Evolutionary conservation across 2,113 vertebrate species (phyloP), one percentile per base, ranked within the genome.

Genomic region (Syngnathus scovelli): DNA sequence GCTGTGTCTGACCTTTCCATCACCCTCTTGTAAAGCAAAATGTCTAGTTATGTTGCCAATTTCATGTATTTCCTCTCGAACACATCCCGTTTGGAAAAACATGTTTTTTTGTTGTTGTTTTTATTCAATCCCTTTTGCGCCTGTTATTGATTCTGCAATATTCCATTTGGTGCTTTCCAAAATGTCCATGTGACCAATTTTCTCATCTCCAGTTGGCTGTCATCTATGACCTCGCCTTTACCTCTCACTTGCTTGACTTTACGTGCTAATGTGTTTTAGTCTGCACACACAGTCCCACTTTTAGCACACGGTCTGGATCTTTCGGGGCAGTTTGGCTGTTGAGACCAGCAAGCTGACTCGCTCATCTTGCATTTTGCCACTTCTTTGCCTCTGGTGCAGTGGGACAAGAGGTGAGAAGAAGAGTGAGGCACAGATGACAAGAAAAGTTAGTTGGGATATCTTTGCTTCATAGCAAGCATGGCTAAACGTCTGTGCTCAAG

Each of bases 1-100:
- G 67, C 71, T 72, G 37, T 48, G 18, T 71, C 65, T 76, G 69
- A 85, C 78, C 76, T 85, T 79, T 65, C n/a, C 21, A 13, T 78
- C 67, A 78, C 66, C 75, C 68, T 72, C 66, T 21, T 38, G 59
- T 61, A 63, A 27, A 63, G 38, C 61, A 15, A 2, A 38, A 18
- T 61, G 16, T 48, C 13, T 16, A 18, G 5, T 59, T 36, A 36
- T 46, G 21, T 59, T 59, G n/a, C 37, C 23, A 27, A 59, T 33
- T 37, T 59, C 27, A 18, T 9, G n/a, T 51, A 37, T 41, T 46
- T 61, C 21, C 16, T 36, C 1, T 33, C 7, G 4, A 0, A 10
- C 3, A 61, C 33, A 61, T 19, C 7, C n/a, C 11, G 37, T 46
- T 44, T 36, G 55, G 15, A 37, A 33, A 61, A 61, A 18, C 10